These are phyloP conservation scores for Ginglymostoma cirratum DNA, from an alignment of 2,113 vertebrate species.

Conservation along the genomic window DNA sequence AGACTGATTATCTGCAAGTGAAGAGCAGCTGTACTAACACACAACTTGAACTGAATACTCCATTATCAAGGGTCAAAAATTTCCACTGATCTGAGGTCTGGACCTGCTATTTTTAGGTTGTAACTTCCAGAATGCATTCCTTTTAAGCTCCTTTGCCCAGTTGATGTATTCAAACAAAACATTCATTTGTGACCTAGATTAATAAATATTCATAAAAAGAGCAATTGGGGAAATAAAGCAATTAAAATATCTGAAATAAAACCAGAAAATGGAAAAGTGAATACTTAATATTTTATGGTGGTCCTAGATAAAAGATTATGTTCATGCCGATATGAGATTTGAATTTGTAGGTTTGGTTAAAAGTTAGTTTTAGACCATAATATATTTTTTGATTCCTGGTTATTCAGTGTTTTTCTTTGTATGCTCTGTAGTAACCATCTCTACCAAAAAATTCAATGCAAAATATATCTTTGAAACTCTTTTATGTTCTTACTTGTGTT, in stretches of 20 bases:
- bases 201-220: neutral
- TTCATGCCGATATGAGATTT: neutral
- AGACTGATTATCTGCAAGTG: slow-evolving; percentile 24
- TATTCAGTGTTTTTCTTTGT: neutral
- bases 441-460: neutral
- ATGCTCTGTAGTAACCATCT: no score
- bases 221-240: neutral
- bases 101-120: slow-evolving; percentile 35
- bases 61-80: slow-evolving; percentile 26
- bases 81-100: slow-evolving; percentile 23
- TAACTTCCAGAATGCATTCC: slow-evolving; percentile 14
- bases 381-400: neutral
- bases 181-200: slow-evolving; percentile 11
- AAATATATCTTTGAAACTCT: neutral
- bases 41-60: slow-evolving; percentile 25
- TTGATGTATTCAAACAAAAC: neutral
- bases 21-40: slow-evolving; percentile 24
- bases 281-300: neutral
- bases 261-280: neutral
- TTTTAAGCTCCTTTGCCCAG: slow-evolving; percentile 12
- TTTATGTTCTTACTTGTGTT: neutral
- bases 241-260: neutral
- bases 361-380: neutral
- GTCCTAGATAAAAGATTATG: neutral
- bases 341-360: neutral